Evolutionary conservation across 2,888 invertebrate genomes (phyloP), one percentile per base, ranked within the genome.

Genomic region (Anorthoa munda): DNA sequence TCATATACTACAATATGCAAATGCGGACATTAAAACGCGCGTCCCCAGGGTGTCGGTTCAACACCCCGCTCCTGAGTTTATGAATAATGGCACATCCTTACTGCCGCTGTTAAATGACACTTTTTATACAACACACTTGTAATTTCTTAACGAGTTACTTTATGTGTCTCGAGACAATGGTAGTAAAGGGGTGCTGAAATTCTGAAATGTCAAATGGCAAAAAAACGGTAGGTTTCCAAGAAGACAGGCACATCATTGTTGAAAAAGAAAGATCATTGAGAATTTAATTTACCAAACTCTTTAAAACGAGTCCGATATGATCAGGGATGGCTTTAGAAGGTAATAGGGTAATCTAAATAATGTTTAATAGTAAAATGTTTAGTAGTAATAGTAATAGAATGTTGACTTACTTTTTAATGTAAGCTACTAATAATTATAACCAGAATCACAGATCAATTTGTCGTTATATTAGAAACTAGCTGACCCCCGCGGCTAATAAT

Each of bases 1-100:
- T n/a, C 53, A 58, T 87, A 76, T 92, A 90, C 94, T 92, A 79
- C 78, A 85, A 89, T 87, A 95, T 95, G 94, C 92, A 95, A 94
- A 95, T 95, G 89, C 85, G 87, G 90, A 92, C 94, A 94, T 94
- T 93, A 95, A 94, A 93, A 84, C 85, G 91, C 85, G 88, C 88
- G 87, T 93, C 95, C 94, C 93, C 68, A 53, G 92, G 88, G 94
- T 84, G 92, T 87, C 88, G 85, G 86, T 86, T 89, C 88, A 89
- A 90, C 92, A 89, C 93, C 89, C 92, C 90, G 85, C 85, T 83
- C 84, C 86, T 80, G 85, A 84, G 88, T 91, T 92, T 93, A 93
- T 94, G 94, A 94, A 94, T 95, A 94, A 95, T 94, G 92, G 74
- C 87, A 87, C 87, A 91, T 90, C 90, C 91, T 92, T 90, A 92